Evolutionary conservation across 1,140 invertebrate species (phyloP), one percentile per base, ranked within the genome.

Genomic region (Rhopalosiphum padi): DNA sequence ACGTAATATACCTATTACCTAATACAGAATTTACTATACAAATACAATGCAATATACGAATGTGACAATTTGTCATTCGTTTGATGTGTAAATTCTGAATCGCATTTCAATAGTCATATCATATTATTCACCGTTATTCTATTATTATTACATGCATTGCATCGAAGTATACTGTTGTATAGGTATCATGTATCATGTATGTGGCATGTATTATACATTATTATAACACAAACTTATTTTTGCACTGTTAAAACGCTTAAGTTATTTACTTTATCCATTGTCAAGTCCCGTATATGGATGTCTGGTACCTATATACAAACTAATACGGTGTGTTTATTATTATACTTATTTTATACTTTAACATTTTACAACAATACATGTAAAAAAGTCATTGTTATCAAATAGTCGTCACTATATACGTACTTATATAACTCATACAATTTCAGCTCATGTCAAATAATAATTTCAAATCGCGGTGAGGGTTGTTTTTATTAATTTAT

Each of bases 21-120:
- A 77, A 77, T 77, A 77, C 9, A 77, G 60, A 18, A 77, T 35
- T 77, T n/a, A 77, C 30, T n/a, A 35, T 77, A 77, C 0, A n/a
- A 77, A 18, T 77, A 77, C 60, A 77, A 77, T 77, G 15, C 30
- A n/a, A 77, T 77, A 77, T 77, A n/a, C 60, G 18, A 77, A n/a
- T 77, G n/a, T 11, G 60, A 77, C 55, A n/a, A 77, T 77, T 77
- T 77, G 60, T 77, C 60, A 77, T 77, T 77, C 60, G 60, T 77
- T 77, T 77, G 60, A 77, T 77, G 60, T 77, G 60, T 77, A 77
- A 77, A 77, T 77, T n/a, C 30, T 21, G 30, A 77, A 77, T n/a
- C 3, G 60, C n/a, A n/a, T 77, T 77, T 77, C 60, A n/a, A 77
- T 77, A 77, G 60, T 18, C 11, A 30, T 77, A 77, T 77, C 4